These are phyloP conservation scores for Invenusta paracnida DNA, from an alignment of 2,888 invertebrate genomes.

Conservation along the genomic window DNA sequence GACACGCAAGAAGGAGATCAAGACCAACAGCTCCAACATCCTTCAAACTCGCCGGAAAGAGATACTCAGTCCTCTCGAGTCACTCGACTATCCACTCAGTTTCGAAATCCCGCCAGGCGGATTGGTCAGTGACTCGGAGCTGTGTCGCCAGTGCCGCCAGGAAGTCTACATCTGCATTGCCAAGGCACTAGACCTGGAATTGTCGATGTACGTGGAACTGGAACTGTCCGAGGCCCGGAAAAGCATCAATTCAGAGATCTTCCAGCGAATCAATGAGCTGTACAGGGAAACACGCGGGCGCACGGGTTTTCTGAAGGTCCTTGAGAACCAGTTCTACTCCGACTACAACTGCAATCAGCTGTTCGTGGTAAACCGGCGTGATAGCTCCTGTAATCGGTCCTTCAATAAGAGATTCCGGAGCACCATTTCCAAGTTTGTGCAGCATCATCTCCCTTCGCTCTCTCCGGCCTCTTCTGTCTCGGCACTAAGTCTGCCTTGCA, in stretches of 20 bases:
- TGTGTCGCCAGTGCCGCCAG: not conserved
- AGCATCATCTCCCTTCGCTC: no score
- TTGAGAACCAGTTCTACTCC: not conserved
- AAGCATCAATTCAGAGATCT: not conserved
- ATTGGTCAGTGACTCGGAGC: not conserved
- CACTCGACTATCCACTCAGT: not conserved
- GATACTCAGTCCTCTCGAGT: not conserved
- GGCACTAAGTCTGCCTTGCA: no score
- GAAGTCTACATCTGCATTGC: not conserved
- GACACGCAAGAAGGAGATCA: not conserved
- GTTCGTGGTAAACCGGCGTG: no score
- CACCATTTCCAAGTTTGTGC: no score
- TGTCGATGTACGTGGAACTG: not conserved
- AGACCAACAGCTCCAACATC: not conserved
- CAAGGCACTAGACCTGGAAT: not conserved
- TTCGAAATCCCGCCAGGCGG: not conserved
- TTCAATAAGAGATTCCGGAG: no score
- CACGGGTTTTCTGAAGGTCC: not conserved
- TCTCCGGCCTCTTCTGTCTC: no score
- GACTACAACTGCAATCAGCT: not conserved
- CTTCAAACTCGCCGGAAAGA: not conserved
- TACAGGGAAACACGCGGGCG: not conserved
- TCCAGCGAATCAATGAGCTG: not conserved
- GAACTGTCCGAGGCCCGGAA: not conserved
- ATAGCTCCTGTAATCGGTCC: no score